Conservation (phyloP, 2,113 vertebrate species). For the Antennarius striatus region DNA sequence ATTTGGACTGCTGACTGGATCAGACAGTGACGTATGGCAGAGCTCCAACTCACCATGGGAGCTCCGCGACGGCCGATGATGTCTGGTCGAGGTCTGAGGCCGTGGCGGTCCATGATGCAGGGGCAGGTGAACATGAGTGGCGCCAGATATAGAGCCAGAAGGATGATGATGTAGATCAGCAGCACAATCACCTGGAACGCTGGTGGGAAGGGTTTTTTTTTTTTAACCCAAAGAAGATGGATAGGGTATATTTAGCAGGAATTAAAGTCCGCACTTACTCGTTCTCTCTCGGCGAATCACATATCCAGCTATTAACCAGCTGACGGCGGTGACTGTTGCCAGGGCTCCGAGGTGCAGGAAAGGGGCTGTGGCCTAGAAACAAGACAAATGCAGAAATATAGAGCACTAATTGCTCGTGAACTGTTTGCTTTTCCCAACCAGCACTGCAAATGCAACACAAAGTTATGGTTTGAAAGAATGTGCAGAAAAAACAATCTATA, state of each 20-base stretch:
- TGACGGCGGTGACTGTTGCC: slow-evolving; percentile 82
- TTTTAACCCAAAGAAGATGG: too few relatives aligned
- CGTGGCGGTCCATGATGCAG: slow-evolving; percentile 91
- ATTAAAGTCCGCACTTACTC: slow-evolving; percentile 81
- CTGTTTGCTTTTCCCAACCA: too few relatives aligned
- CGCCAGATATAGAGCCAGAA: slow-evolving; percentile 85
- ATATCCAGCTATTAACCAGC: slow-evolving; percentile 91
- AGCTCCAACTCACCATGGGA: slow-evolving; percentile 85
- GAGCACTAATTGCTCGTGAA: not conserved
- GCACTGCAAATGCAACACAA: too few relatives aligned
- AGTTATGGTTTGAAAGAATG: too few relatives aligned
- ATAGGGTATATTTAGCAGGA: not conserved
- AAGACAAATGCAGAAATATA: slow-evolving; percentile 16
- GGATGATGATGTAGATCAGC: slow-evolving; percentile 80
- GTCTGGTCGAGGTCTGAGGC: slow-evolving; percentile 84
- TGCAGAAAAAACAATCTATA: too few relatives aligned
- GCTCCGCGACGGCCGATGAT: slow-evolving; percentile 89
- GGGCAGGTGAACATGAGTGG: slow-evolving; percentile 93
- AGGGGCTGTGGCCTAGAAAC: slow-evolving; percentile 88
- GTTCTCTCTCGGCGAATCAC: slow-evolving; percentile 87
- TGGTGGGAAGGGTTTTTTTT: slow-evolving; percentile 44
- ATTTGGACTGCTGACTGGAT: slow-evolving; percentile 23
- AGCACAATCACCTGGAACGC: slow-evolving; percentile 87
- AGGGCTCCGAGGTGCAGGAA: slow-evolving; percentile 93
- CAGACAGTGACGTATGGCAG: slow-evolving; percentile 27